Evolutionary conservation across 2,797 vertebrate species (phyloP), one percentile per base, ranked within the genome.

Genomic region (Buphagus erythrorhynchus): DNA sequence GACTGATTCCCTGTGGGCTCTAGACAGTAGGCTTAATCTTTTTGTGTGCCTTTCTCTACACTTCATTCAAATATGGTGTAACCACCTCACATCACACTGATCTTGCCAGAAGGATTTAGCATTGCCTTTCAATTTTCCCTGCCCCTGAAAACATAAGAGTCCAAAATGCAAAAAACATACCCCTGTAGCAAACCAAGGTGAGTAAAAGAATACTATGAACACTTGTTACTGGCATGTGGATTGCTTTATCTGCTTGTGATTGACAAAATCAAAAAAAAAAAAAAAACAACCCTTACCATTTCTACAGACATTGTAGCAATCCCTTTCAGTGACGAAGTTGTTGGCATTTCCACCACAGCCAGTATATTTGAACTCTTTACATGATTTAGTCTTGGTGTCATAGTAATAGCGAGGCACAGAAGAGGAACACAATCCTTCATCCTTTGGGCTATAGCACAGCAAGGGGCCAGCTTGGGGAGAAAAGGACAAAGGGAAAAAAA

Each of bases 271-370:
- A 31, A 54, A 24, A 35, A 28, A 9, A 6, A n/a, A 13, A 1
- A 6, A 36, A 48, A 18, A 26, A 29, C 5, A 16, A 2, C 3
- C 1, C 68, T 79, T 91, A 99, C 99, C 98, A 98, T 98, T 98
- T n/a, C 62, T 66, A 80, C 99, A 99, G 88, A 98, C 98, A 3
- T 97, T 98, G 79, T 96, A 96, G 95, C 99, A 99, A 77, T 96
- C 98, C 11, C 86, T 94, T 85, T 96, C 96, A 6, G 96, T 98
- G 72, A 98, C 92, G 2, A 99, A 99, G 97, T 99, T 99, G 97
- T 99, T 99, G 93, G 97, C 97, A 95, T 99, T 99, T 52, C 99
- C 99, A 15, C 99, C 99, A 15, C 99, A 99, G 86, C 99, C 99
- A 0, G 98, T 98, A 26, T 99, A 99, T 36, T 65, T 91, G 76